Evolutionary conservation across 2,888 invertebrate species (phyloP), one percentile per base, ranked within the genome.

Genomic region (Julus scanicus): DNA sequence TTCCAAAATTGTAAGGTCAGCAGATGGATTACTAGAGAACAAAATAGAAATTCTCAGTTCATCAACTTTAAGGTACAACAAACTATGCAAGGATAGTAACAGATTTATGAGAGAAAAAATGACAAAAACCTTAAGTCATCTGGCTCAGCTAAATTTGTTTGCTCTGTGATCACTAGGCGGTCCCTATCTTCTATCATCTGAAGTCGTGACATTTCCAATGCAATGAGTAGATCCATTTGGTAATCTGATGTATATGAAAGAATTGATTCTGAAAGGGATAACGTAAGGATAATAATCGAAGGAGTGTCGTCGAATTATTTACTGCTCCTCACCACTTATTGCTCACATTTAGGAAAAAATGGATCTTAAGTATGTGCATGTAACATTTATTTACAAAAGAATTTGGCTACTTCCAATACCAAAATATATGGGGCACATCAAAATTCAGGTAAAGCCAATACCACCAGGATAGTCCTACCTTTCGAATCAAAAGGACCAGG

Each of bases 181-280:
- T 92, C 92, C 89, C 92, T 91, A 90, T 95, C 95, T 91, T 94
- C 94, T 86, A 95, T 93, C 93, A 94, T 94, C 92, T 95, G 95
- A 84, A 95, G 92, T 20, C 95, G 92, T 0, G 95, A 95, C 95
- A 95, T 95, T 91, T 95, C 95, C 89, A 95, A 91, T 0, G 95
- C 95, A 89, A 95, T 94, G 89, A 95, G 93, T 85, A 95, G 92
- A 90, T 95, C 95, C 93, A 95, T 94, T 90, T 94, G 94, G 90
- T 94, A 94, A 90, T 94, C 94, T 11, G 93, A 91, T 5, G 91
- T 91, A 11, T 91, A 91, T 13, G 88, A 83, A 13, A 86, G 71
- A n/a, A 71, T 44, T 15, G 88, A 85, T 48, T 89, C 89, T 86
- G 88, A 44, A 44, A 44, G 15, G 11, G 39, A 20, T 17, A 71